phyloP scores from a whole-genome alignment of 1,140 invertebrate genomes.

The Pseudomyrmex dendroicus region DNA sequence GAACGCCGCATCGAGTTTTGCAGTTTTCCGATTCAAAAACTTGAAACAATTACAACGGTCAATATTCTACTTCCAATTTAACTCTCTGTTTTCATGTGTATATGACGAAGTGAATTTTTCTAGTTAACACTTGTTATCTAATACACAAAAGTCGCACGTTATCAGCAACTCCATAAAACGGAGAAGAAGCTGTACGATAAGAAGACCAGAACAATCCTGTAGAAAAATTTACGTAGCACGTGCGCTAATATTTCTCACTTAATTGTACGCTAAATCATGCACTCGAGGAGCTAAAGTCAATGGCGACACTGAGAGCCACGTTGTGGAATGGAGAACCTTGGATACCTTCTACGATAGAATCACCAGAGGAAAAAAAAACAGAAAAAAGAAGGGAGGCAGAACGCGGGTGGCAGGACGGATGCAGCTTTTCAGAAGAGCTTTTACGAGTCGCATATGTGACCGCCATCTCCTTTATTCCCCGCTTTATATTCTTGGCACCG shows the following conservation, averaged over 20 bases:
- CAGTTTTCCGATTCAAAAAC: not conserved
- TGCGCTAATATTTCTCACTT: not conserved
- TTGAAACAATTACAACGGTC: not conserved
- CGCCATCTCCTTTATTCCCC: constrained; percentile 75
- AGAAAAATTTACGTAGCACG: not conserved
- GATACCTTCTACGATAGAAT: constrained; percentile 38
- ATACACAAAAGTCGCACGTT: not conserved
- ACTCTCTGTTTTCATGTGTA: not conserved
- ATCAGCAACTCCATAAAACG: not conserved
- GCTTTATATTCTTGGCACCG: constrained; percentile 80
- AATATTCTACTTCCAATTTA: too few species aligned
- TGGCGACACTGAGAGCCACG: constrained; percentile 9
- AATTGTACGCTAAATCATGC: not conserved
- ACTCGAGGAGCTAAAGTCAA: constrained; percentile 11
- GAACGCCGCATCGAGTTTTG: not conserved
- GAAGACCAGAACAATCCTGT: too few species aligned
- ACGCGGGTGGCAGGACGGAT: constrained; percentile 60
- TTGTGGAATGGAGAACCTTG: constrained; percentile 59
- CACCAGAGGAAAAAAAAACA: constrained; percentile 18
- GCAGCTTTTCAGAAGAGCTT: constrained; percentile 78
- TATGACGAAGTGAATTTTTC: not conserved
- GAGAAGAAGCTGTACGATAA: not conserved
- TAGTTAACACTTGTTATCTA: not conserved
- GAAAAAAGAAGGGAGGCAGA: not conserved
- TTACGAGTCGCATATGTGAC: constrained; percentile 80